Conservation (phyloP, 2,797 vertebrate species). For the Artibeus jamaicensis region DNA sequence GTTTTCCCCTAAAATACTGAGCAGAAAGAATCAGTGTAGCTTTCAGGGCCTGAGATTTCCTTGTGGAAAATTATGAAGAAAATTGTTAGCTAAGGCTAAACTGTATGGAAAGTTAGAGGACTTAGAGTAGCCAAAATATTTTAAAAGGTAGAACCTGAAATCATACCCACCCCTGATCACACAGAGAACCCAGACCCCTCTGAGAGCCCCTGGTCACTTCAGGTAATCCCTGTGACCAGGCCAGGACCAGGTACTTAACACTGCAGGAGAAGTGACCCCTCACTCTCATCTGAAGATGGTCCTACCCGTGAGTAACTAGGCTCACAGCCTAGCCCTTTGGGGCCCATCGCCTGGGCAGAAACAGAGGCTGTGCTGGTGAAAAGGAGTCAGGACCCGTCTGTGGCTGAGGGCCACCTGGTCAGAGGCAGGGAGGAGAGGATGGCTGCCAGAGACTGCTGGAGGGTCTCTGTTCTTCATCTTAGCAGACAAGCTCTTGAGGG, state of each 20-base stretch:
- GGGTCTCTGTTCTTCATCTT: background rate
- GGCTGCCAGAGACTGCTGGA: background rate
- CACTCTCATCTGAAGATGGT: background rate
- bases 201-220: background rate
- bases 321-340: background rate
- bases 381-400: background rate
- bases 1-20: background rate
- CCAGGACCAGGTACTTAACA: background rate
- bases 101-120: background rate
- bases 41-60: background rate
- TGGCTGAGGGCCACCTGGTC: background rate
- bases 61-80: background rate
- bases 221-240: background rate
- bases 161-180: background rate
- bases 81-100: background rate
- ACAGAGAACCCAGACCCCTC: background rate
- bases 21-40: background rate
- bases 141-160: background rate
- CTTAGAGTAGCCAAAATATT: background rate
- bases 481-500: background rate
- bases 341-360: background rate
- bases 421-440: background rate
- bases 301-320: rapidly evolving
- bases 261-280: background rate
- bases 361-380: background rate